A percentile compares a stretch with the other conserved stretches of the same genome.
phyloP scores from a whole-genome alignment of 2,797 vertebrate species.

The Pseudomugil tenellus region DNA sequence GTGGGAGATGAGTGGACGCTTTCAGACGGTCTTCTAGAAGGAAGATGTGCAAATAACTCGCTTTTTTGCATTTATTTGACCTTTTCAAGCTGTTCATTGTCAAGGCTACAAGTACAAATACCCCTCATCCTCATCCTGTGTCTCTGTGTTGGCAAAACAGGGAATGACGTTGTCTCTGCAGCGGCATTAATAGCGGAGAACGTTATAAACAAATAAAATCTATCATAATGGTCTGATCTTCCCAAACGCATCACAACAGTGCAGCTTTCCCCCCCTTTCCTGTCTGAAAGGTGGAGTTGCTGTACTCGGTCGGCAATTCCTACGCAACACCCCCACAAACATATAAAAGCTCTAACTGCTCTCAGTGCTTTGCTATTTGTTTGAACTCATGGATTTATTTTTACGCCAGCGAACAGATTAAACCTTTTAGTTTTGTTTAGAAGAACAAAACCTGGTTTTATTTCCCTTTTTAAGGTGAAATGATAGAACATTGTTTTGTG shows the following conservation, averaged over 20 bases:
- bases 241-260: too few species aligned
- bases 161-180: slow-evolving; percentile 11
- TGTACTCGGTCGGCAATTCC: too few species aligned
- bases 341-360: too few species aligned
- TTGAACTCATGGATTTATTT: too few species aligned
- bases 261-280: not conserved
- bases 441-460: too few species aligned
- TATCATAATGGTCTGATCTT: not conserved
- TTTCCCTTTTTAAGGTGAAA: too few species aligned
- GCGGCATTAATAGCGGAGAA: not conserved
- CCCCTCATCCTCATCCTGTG: slow-evolving; percentile 21
- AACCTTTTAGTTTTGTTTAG: too few species aligned
- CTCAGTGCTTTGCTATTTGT: too few species aligned
- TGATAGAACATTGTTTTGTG: too few species aligned
- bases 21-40: slow-evolving; percentile 15
- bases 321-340: too few species aligned
- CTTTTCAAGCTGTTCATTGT: slow-evolving; percentile 59
- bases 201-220: not conserved
- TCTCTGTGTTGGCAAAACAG: slow-evolving; percentile 22
- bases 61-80: slow-evolving; percentile 56
- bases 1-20: not conserved
- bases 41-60: slow-evolving; percentile 29
- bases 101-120: slow-evolving; percentile 65
- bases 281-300: not conserved
- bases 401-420: too few species aligned